phyloP scores from a whole-genome alignment of 2,113 vertebrate genomes.

The Cyphomyrus plagiostoma region DNA sequence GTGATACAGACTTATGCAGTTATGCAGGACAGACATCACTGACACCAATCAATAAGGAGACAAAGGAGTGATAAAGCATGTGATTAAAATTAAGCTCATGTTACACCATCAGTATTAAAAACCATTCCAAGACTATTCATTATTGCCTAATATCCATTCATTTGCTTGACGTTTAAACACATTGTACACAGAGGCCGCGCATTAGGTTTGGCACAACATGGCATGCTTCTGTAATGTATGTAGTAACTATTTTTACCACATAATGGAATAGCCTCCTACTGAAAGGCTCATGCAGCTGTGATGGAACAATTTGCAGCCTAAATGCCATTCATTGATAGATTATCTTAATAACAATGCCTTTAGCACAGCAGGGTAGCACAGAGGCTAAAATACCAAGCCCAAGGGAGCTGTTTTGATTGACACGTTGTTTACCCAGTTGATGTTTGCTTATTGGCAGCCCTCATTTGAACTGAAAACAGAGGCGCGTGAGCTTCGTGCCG shows the following conservation, averaged over 20 bases:
- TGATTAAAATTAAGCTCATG: not conserved
- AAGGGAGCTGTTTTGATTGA: conserved; percentile 6
- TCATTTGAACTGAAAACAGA: not conserved
- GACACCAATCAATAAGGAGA: not conserved
- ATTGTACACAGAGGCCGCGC: not conserved
- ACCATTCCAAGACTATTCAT: not conserved
- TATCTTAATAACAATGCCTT: conserved; percentile 26
- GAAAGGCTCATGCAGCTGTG: not conserved
- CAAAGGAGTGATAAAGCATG: not conserved
- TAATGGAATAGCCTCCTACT: not conserved
- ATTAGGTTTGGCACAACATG: not conserved
- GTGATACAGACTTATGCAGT: not conserved
- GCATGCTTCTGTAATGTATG: not conserved
- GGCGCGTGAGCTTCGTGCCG: not conserved
- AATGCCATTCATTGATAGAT: conserved; percentile 22
- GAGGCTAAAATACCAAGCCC: conserved; percentile 1
- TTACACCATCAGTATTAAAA: not conserved
- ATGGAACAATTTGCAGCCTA: not conserved
- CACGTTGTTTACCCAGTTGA: not conserved
- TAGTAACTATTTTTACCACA: not conserved
- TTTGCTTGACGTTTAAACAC: not conserved
- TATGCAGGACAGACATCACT: not conserved
- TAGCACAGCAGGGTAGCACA: conserved; percentile 15
- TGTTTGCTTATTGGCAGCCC: not conserved
- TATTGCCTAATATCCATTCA: not conserved